Conservation (phyloP, 1,140 invertebrate genomes). For the Trialeurodes vaporariorum region DNA sequence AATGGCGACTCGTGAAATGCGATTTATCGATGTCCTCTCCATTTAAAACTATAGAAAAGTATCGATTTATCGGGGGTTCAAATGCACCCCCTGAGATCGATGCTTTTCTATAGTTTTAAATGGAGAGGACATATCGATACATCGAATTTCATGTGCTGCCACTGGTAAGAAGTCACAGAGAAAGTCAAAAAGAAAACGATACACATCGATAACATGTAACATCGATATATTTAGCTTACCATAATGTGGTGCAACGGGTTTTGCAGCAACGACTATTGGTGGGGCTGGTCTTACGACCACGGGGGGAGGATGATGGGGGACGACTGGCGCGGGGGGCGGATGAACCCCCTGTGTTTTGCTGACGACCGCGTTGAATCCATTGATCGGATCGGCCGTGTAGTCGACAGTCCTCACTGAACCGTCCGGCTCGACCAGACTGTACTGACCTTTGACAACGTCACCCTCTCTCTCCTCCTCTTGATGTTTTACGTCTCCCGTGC, state of each 20-base stretch:
- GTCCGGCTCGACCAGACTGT: constrained; percentile 62
- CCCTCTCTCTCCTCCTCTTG: constrained; percentile 47
- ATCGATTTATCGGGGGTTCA: too few species aligned
- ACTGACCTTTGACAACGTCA: constrained; percentile 50
- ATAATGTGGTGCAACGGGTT: neutral
- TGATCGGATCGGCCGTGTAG: constrained; percentile 61
- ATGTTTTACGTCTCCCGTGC: constrained; percentile 48
- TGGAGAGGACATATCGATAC: too few species aligned
- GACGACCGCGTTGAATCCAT: constrained; percentile 61
- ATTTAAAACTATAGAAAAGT: too few species aligned
- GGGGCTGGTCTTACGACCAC: neutral
- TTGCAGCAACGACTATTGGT: neutral
- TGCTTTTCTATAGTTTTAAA: too few species aligned
- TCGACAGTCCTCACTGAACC: constrained; percentile 60
- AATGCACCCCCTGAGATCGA: too few species aligned
- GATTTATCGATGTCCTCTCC: too few species aligned
- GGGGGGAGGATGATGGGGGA: neutral
- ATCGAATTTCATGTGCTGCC: too few species aligned
- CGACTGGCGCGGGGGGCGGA: neutral
- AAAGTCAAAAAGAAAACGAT: too few species aligned
- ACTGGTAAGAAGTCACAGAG: too few species aligned
- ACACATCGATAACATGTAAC: too few species aligned
- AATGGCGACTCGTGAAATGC: too few species aligned
- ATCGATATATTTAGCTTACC: too few species aligned
- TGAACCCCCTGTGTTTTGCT: neutral